Evolutionary conservation across 2,888 invertebrate species (phyloP).

Genomic region (Meandrusa payeni): DNA sequence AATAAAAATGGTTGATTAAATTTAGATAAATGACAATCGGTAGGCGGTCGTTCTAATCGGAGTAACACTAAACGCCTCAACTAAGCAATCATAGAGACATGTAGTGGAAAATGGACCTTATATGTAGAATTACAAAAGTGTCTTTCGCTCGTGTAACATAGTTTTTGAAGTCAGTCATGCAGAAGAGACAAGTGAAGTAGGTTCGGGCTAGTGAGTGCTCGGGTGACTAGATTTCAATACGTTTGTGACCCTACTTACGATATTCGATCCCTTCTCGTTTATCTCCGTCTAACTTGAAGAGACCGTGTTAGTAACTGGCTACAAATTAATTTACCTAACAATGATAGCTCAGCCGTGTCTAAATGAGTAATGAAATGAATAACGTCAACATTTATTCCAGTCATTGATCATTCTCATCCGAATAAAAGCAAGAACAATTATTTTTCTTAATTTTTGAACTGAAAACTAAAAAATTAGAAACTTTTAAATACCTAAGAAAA

Average conservation of each 20-base stretch:
- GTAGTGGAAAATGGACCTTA: background rate
- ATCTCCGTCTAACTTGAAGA: conserved; percentile 5
- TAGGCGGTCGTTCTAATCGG: conserved; percentile 50
- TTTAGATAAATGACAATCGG: conserved; percentile 53
- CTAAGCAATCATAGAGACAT: conserved; percentile 8
- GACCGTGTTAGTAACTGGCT: background rate
- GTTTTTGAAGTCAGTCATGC: conserved; percentile 13
- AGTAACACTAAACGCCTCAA: background rate
- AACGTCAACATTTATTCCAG: no score
- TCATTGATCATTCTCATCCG: no score
- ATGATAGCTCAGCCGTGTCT: background rate
- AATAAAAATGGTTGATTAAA: background rate
- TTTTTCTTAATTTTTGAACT: no score
- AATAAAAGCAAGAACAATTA: no score
- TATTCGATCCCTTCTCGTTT: conserved; percentile 15
- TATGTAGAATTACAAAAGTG: conserved; percentile 17
- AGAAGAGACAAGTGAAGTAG: conserved; percentile 21
- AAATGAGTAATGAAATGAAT: no score
- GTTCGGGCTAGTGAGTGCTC: conserved; percentile 16
- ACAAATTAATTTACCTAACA: background rate
- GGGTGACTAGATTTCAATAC: conserved; percentile 21
- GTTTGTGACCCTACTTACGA: conserved; percentile 10
- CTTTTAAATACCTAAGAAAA: no score
- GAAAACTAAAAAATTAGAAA: no score
- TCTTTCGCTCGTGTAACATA: background rate